Evolutionary conservation across 2,888 invertebrate genomes (phyloP), one percentile per base, ranked within the genome.

Genomic region (Apoda limacodes): DNA sequence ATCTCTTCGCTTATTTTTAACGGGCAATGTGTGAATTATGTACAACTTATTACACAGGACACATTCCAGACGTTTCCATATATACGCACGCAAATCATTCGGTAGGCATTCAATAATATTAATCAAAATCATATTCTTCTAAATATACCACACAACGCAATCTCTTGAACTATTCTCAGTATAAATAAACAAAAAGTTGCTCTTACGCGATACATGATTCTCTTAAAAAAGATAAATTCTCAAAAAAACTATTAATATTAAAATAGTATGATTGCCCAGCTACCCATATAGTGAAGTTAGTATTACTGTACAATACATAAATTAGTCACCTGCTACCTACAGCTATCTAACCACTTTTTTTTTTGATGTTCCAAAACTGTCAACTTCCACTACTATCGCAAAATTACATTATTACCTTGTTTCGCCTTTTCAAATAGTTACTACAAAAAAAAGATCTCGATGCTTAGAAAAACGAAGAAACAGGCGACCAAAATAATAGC

Each of bases 281-380:
- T 76, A 76, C 76, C 76, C 71, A 71, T 66, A 68, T 61, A 70
- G 70, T 70, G 74, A 70, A 71, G 68, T 76, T 74, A 74, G 74
- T 76, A 68, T 64, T 72, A 75, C 74, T 75, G 76, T 74, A 75
- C 74, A 74, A 52, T 63, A 62, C 59, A 65, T 52, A 61, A 45
- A 60, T 70, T 60, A 67, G 59, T 53, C 48, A 60, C 53, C 62
- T 61, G 67, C 64, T 59, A 56, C 55, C 74, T 72, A 72, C 60
- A 53, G 57, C 67, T 67, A 70, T 55, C 52, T 60, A 60, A 61
- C 62, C 68, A 61, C 64, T 59, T 50, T n/a, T n/a, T n/a, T n/a
- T n/a, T n/a, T n/a, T 42, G 58, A 57, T 48, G 48, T 52, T 52
- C 40, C 40, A 48, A 42, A 50, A 42, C 51, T 50, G 48, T 46